Evolutionary conservation across 1,140 invertebrate genomes (phyloP).

Genomic region (Meloidogyne hapla): DNA sequence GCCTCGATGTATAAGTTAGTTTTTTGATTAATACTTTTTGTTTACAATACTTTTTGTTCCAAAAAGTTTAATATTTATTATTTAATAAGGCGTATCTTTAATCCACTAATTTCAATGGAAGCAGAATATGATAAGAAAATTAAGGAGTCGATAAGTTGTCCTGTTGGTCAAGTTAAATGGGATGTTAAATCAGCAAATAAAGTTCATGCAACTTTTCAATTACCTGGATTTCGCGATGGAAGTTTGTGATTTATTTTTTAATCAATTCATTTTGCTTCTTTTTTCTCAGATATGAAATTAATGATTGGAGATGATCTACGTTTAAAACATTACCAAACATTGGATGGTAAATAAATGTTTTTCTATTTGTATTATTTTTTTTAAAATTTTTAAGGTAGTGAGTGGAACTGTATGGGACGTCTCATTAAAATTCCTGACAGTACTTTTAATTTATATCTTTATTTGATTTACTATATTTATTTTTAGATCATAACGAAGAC

Average conservation of each 20-base stretch:
- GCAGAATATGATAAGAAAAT: conserved; percentile 96
- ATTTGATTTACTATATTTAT: conserved; percentile 18
- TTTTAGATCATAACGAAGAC: conserved; percentile 85
- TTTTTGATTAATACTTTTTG: no score
- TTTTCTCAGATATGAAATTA: conserved; percentile 74
- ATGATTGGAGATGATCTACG: conserved; percentile 98
- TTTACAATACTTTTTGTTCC: no score
- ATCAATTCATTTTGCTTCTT: not conserved
- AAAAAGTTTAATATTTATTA: conserved; percentile 14
- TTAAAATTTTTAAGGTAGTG: conserved; percentile 24
- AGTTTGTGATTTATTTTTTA: conserved; percentile 41
- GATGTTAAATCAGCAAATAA: conserved; percentile 86
- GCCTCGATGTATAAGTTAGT: conserved; percentile 76
- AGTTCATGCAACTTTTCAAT: conserved; percentile 90
- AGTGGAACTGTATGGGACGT: conserved; percentile 87
- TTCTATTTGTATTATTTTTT: no score
- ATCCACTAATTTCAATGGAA: conserved; percentile 91
- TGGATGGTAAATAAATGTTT: conserved; percentile 47
- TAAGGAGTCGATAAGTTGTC: conserved; percentile 97
- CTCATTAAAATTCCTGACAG: conserved; percentile 98
- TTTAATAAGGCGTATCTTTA: conserved; percentile 92
- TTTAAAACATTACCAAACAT: conserved; percentile 76
- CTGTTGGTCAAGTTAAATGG: conserved; percentile 97
- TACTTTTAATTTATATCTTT: conserved; percentile 66
- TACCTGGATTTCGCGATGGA: conserved; percentile 92